phyloP scores from a whole-genome alignment of 2,888 invertebrate species.

The Luperina testacea region DNA sequence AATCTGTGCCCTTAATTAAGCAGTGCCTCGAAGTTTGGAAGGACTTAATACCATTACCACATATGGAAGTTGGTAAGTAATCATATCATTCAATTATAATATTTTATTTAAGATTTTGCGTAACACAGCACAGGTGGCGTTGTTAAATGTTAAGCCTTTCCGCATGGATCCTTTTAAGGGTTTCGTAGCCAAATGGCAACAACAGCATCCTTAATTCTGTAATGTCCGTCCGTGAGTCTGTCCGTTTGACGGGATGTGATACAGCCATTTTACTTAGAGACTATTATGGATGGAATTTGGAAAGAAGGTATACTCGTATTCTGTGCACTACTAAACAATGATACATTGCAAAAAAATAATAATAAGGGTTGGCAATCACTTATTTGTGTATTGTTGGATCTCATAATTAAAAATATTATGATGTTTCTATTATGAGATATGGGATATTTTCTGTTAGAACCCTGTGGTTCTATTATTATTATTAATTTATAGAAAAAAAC shows the following conservation, averaged over 20 bases:
- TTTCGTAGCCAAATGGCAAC: neutral
- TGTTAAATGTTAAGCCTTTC: neutral
- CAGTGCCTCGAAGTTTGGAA: slow-evolving; percentile 85
- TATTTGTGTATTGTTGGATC: too few species aligned
- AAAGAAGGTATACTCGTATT: neutral
- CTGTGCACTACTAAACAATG: neutral
- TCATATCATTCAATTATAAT: slow-evolving; percentile 6
- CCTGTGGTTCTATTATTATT: too few species aligned
- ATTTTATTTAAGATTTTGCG: neutral
- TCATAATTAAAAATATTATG: too few species aligned
- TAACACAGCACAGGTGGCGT: neutral
- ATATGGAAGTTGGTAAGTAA: slow-evolving; percentile 81
- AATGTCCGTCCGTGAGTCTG: neutral
- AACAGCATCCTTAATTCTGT: neutral
- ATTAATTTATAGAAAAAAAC: too few species aligned
- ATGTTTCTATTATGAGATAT: too few species aligned
- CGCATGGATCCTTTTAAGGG: neutral
- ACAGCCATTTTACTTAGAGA: neutral
- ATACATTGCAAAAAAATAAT: neutral
- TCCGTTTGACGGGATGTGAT: neutral
- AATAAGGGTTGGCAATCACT: too few species aligned
- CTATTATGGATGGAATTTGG: neutral
- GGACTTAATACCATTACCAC: slow-evolving; percentile 82
- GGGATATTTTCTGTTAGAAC: too few species aligned
- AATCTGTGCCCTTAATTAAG: slow-evolving; percentile 81